phyloP scores from a whole-genome alignment of 1,140 invertebrate genomes.

The Bradysia coprophila region DNA sequence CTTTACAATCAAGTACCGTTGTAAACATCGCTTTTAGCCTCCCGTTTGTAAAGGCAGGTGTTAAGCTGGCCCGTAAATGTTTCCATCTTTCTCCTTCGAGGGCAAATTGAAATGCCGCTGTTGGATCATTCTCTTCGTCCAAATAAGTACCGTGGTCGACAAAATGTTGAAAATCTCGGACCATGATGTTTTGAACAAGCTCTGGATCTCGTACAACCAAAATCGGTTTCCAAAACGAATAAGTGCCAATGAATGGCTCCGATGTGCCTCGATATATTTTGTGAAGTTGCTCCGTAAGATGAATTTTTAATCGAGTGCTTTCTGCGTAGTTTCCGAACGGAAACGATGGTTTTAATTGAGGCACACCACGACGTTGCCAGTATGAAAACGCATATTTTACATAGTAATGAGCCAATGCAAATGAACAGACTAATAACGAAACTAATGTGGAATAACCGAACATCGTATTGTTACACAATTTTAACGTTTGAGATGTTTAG shows the following conservation, averaged over 20 bases:
- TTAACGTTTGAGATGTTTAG: too few species aligned
- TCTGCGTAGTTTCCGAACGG: slow-evolving; percentile 13
- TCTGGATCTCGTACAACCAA: slow-evolving; percentile 19
- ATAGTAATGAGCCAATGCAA: neutral
- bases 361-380: slow-evolving; percentile 11
- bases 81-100: slow-evolving; percentile 30
- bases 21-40: slow-evolving; percentile 28
- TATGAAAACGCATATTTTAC: slow-evolving; percentile 9
- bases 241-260: slow-evolving; percentile 9
- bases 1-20: slow-evolving; percentile 15
- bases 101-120: slow-evolving; percentile 28
- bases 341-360: slow-evolving; percentile 10
- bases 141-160: neutral
- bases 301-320: neutral
- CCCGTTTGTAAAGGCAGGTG: slow-evolving; percentile 27
- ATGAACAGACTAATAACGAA: too few species aligned
- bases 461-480: too few species aligned
- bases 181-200: slow-evolving; percentile 20
- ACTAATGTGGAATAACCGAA: too few species aligned
- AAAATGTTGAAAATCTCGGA: too few species aligned
- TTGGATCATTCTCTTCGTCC: slow-evolving; percentile 28
- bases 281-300: neutral
- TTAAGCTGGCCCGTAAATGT: slow-evolving; percentile 27
- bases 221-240: slow-evolving; percentile 11
- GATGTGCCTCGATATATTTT: too few species aligned